phyloP scores from a whole-genome alignment of 2,113 vertebrate genomes.

The Leucopsar rothschildi region DNA sequence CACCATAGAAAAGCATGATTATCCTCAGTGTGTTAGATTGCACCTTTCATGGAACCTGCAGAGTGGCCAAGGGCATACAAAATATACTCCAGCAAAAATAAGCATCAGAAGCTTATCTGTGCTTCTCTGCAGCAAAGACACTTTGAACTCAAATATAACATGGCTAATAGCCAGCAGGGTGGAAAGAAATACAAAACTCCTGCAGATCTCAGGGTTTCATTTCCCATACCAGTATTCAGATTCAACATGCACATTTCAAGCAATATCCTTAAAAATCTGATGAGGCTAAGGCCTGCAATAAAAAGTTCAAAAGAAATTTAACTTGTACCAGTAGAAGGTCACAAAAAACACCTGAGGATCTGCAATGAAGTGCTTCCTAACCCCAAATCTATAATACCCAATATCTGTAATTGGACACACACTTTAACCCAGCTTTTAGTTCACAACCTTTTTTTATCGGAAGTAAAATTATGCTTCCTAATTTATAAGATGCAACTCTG shows the following conservation, averaged over 20 bases:
- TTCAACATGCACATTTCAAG: not conserved
- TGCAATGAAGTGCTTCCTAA: not conserved
- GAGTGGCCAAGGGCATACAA: not conserved
- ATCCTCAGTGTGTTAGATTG: not conserved
- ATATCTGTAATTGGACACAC: not conserved
- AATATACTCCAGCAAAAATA: not conserved
- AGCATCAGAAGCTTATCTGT: not conserved
- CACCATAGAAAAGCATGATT: accelerated
- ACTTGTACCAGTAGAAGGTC: not conserved
- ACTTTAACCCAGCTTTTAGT: not conserved
- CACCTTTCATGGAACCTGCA: not conserved
- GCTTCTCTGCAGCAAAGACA: not conserved
- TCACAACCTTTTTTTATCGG: not conserved
- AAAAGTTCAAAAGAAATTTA: not conserved
- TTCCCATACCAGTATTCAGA: not conserved
- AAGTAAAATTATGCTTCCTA: not conserved
- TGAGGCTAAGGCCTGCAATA: not conserved
- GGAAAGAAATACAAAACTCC: not conserved
- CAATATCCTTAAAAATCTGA: not conserved
- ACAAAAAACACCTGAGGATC: not conserved
- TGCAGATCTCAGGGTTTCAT: accelerated
- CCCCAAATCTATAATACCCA: not conserved
- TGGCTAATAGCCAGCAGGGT: not conserved
- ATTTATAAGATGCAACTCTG: not conserved
- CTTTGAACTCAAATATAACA: not conserved